These are phyloP conservation scores for Proctacanthus coquilletti DNA, from an alignment of 1,140 invertebrate species.

Conservation along the genomic window DNA sequence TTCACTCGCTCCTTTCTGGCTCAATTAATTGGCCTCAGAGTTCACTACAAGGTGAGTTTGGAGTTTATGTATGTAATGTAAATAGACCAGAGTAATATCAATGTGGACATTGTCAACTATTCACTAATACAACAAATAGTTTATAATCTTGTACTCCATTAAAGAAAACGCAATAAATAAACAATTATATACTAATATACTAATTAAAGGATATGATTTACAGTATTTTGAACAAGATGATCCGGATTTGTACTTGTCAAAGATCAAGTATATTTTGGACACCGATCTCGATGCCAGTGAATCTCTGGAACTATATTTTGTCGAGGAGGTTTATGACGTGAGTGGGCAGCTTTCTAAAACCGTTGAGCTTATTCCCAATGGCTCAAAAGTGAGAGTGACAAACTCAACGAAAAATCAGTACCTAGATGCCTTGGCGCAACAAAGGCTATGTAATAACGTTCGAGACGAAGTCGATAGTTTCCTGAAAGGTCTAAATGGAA, in stretches of 20 bases:
- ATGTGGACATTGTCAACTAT: no score
- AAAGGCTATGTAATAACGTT: conserved; percentile 63
- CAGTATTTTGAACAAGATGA: conserved; percentile 91
- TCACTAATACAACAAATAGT: no score
- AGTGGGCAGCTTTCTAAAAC: conserved; percentile 59
- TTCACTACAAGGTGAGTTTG: conserved; percentile 61
- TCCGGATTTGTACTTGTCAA: conserved; percentile 79
- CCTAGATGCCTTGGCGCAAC: conserved; percentile 77
- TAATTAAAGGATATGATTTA: neutral
- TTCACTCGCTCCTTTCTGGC: conserved; percentile 88
- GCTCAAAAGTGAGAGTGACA: conserved; percentile 35
- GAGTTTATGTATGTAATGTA: conserved; percentile 1
- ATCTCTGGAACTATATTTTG: conserved; percentile 70
- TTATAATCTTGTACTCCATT: neutral
- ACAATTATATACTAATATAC: conserved; percentile 1
- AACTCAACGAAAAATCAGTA: conserved; percentile 40
- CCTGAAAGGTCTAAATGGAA: conserved; percentile 73
- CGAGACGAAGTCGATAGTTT: conserved; percentile 78
- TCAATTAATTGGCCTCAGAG: conserved; percentile 75
- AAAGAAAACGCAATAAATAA: neutral
- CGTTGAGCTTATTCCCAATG: conserved; percentile 61
- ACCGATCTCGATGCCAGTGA: conserved; percentile 61
- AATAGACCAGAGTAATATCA: no score
- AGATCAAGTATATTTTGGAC: conserved; percentile 83
- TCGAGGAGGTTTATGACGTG: conserved; percentile 75